Base-by-base conservation (phyloP, 2,113 vertebrate species). In the Uria lomvia region DNA sequence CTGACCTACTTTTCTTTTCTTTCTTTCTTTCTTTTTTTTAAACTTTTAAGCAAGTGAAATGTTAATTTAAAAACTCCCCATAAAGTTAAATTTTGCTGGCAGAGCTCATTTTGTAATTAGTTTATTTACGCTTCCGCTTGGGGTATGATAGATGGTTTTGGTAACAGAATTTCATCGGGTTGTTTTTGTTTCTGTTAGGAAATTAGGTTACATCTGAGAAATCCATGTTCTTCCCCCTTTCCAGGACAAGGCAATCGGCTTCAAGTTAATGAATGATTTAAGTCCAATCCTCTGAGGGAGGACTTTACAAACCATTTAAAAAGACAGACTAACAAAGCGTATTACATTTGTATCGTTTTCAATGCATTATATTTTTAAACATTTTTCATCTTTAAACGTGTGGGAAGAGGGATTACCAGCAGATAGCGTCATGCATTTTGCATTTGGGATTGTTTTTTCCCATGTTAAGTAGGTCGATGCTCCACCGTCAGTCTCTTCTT, bases 1-100 rank as follows among this genome's bases (percentile, higher is more conserved):
- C 87, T 98, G 98, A 98, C 97, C 98, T 97, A 97, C 96, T 98
- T 98, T 95, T 83, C 96, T 80, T 74, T 86, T 83, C 65, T 59
- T 76, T 68, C 34, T 40, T 40, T 55, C 63, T 96, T 97, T 89
- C 43, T 66, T 86, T 84, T 74, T 53, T 79, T 92, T 67, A 24
- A 79, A 93, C 81, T 90, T 91, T 7, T 66, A 83, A 82, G 90
- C 75, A 63, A 92, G 38, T 73, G 36, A 94, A 93, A 70, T 50
- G 43, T 77, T 93, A 65, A 70, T 92, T 96, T 88, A 43, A 73
- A 92, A 97, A 83, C 49, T 74, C 73, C 68, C 67, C 50, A 18
- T 70, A 72, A 97, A 94, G 82, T 96, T 83, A 74, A 40, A 58
- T 66, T 90, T 87, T 45, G 67, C 79, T 75, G 78, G 86, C 56